phyloP scores from a whole-genome alignment of 2,113 vertebrate species.

The Falcunculus frontatus region DNA sequence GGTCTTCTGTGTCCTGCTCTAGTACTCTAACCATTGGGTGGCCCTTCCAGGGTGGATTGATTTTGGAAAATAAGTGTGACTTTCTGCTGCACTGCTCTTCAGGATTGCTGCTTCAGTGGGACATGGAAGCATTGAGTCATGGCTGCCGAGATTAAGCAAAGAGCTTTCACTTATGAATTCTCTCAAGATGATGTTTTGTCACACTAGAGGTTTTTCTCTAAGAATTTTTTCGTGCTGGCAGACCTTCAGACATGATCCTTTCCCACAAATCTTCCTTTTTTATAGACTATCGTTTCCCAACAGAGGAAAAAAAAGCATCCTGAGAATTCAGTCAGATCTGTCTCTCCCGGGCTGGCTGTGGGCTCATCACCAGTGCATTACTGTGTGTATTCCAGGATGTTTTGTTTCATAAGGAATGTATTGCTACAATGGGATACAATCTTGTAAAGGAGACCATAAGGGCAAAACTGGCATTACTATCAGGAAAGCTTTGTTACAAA shows the following conservation, averaged over 20 bases:
- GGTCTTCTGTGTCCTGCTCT: constrained; percentile 1
- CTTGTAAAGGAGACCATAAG: not conserved
- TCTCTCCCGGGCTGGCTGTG: not conserved
- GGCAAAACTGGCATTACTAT: not conserved
- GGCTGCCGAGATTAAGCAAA: not conserved
- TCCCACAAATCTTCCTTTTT: not conserved
- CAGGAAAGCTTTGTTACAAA: not conserved
- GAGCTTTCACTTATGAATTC: not conserved
- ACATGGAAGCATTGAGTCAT: not conserved
- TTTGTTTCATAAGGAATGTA: not conserved
- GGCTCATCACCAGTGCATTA: not conserved
- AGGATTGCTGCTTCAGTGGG: not conserved
- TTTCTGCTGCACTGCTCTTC: not conserved
- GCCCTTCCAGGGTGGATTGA: not conserved
- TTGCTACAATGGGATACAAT: not conserved
- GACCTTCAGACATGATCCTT: not conserved
- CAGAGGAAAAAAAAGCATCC: not conserved
- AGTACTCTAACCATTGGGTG: not conserved
- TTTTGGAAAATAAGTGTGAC: not conserved
- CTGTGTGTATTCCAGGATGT: not conserved
- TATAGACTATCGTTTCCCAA: not conserved
- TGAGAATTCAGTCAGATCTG: not conserved
- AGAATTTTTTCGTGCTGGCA: not conserved
- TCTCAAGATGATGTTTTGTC: not conserved
- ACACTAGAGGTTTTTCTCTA: not conserved